phyloP scores from a whole-genome alignment of 2,888 invertebrate genomes.

The Chrysomela aeneicollis region DNA sequence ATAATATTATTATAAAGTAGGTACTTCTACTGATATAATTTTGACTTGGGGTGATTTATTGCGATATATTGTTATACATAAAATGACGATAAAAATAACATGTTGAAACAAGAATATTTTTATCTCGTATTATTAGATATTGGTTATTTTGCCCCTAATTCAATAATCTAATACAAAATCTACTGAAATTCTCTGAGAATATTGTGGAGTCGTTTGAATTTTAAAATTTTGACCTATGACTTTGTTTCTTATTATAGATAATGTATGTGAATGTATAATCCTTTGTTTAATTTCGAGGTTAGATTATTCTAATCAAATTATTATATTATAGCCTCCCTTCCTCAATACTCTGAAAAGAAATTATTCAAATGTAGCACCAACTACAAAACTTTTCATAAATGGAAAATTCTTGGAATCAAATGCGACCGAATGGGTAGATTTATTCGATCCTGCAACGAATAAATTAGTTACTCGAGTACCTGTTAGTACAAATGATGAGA shows the following conservation, averaged over 20 bases:
- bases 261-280: not conserved
- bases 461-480: slow-evolving; percentile 85
- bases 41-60: no score
- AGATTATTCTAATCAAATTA: not conserved
- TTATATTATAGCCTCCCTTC: slow-evolving; percentile 17
- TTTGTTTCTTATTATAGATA: not conserved
- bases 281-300: not conserved
- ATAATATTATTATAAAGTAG: no score
- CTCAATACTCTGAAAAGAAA: slow-evolving; percentile 17
- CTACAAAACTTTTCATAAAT: slow-evolving; percentile 92
- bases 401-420: slow-evolving; percentile 94
- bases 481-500: slow-evolving; percentile 86
- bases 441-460: slow-evolving; percentile 95
- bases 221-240: not conserved
- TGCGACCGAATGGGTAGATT: slow-evolving; percentile 91
- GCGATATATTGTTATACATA: no score
- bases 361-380: slow-evolving; percentile 64
- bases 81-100: no score
- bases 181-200: no score
- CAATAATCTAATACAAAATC: no score
- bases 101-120: no score
- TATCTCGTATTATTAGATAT: no score
- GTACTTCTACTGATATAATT: no score
- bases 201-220: no score
- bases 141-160: no score